A percentile compares a stretch with the other conserved stretches of the same genome.
Evolutionary conservation across 2,888 invertebrate species (phyloP).

Genomic region (Eledona agricola): DNA sequence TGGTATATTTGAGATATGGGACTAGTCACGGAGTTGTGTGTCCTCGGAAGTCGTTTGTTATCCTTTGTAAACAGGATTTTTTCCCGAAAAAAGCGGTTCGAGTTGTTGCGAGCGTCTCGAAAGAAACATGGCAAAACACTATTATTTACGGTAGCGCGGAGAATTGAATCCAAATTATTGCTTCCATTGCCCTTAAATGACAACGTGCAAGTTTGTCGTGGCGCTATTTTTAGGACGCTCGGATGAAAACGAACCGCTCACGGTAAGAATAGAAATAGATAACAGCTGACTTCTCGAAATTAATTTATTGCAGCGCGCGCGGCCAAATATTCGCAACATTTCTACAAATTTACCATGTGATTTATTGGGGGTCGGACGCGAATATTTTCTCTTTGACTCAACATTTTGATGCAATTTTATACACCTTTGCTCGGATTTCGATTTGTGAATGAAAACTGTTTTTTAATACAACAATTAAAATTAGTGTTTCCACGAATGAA

Average conservation of each 20-base stretch:
- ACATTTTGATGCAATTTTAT: no score
- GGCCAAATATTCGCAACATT: constrained; percentile 30
- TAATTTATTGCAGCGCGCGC: constrained; percentile 25
- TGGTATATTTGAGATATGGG: constrained; percentile 37
- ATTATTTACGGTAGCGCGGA: constrained; percentile 20
- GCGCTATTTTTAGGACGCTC: constrained; percentile 40
- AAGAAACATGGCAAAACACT: constrained; percentile 25
- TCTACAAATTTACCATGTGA: constrained; percentile 4
- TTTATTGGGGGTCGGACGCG: neutral
- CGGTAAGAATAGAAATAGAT: constrained; percentile 48
- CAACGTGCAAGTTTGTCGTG: constrained; percentile 41
- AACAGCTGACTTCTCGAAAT: constrained; percentile 50
- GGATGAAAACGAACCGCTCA: constrained; percentile 38
- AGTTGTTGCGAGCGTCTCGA: constrained; percentile 24
- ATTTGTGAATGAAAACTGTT: no score
- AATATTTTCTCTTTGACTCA: no score
- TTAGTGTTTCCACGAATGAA: no score
- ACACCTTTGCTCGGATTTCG: no score
- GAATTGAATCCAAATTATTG: constrained; percentile 23
- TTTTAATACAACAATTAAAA: no score
- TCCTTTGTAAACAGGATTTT: constrained; percentile 36
- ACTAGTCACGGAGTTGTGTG: constrained; percentile 36
- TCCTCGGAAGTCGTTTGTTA: constrained; percentile 37
- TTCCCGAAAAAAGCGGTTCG: constrained; percentile 22
- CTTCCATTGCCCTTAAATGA: constrained; percentile 35